These are phyloP conservation scores for Phenganax subtilis DNA, from an alignment of 92 coral and sea anemone genomes.

Conservation along the genomic window DNA sequence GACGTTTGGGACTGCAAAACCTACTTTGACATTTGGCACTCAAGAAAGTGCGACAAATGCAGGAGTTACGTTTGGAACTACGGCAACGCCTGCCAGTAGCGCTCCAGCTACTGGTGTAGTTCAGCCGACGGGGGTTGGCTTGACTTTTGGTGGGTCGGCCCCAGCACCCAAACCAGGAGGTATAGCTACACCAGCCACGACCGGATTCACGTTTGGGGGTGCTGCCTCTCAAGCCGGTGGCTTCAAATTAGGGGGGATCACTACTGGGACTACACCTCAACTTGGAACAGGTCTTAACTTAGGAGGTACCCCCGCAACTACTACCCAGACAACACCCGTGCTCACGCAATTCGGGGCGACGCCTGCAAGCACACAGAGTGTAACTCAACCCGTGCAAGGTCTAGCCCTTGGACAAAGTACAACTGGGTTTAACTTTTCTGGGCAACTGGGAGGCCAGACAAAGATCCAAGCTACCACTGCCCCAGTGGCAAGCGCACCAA, in stretches of 20 bases:
- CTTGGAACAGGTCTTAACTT: slow-evolving; percentile 12
- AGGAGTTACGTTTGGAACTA: slow-evolving; percentile 21
- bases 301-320: slow-evolving; percentile 15
- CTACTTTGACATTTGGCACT: slow-evolving; percentile 17
- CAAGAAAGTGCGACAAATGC: slow-evolving; percentile 9
- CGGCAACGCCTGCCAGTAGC: slow-evolving; percentile 45
- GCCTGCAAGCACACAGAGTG: not conserved
- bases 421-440: slow-evolving; percentile 31
- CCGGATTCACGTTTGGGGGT: slow-evolving; percentile 26
- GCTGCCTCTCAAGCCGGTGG: slow-evolving; percentile 33
- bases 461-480: slow-evolving; percentile 43
- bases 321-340: slow-evolving; percentile 40
- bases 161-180: not conserved
- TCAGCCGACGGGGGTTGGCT: slow-evolving; percentile 2
- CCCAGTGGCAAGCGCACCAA: slow-evolving; percentile 32
- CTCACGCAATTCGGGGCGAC: slow-evolving; percentile 20
- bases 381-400: not conserved
- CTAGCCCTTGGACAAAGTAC: slow-evolving; percentile 27
- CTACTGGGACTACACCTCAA: slow-evolving; percentile 10
- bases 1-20: slow-evolving; percentile 4
- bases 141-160: not conserved
- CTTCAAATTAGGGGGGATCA: slow-evolving; percentile 31
- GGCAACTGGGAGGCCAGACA: slow-evolving; percentile 17
- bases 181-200: not conserved
- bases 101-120: slow-evolving; percentile 34